phyloP scores from a whole-genome alignment of 2,113 vertebrate species.

The Alethe castanea region DNA sequence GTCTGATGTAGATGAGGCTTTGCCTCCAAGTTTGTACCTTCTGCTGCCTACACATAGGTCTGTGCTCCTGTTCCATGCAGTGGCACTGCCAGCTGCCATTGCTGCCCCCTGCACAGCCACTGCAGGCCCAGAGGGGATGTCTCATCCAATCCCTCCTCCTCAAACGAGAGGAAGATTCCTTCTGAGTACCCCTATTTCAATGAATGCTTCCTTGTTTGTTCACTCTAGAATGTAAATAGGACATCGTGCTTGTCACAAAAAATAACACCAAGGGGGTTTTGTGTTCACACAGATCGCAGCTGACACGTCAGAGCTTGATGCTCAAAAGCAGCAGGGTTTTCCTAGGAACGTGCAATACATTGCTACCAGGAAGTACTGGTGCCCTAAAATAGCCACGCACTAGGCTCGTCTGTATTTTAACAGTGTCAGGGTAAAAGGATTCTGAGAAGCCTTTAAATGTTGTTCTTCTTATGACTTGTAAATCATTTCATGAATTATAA shows the following conservation, averaged over 20 bases:
- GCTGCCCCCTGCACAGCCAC: background rate
- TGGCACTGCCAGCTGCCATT: rapidly evolving
- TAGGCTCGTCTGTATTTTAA: background rate
- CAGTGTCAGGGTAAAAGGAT: background rate
- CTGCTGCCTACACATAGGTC: background rate
- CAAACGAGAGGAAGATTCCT: background rate
- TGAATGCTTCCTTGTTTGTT: background rate
- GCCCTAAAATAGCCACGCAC: background rate
- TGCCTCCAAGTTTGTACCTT: background rate
- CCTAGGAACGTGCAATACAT: background rate
- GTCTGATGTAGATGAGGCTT: background rate
- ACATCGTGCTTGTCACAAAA: background rate
- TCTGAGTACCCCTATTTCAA: background rate
- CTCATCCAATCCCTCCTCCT: background rate
- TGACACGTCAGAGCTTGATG: constrained; percentile 5
- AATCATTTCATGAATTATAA: background rate
- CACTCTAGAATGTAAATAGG: background rate
- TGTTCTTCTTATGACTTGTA: background rate
- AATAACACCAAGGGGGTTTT: background rate
- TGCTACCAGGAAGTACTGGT: background rate
- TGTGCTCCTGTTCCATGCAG: rapidly evolving
- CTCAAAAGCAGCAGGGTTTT: background rate
- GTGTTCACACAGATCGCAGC: background rate
- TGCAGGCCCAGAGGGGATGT: background rate
- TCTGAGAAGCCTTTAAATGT: background rate